Conservation (phyloP, 2,888 invertebrate species). For the Hyposoter dolosus region DNA sequence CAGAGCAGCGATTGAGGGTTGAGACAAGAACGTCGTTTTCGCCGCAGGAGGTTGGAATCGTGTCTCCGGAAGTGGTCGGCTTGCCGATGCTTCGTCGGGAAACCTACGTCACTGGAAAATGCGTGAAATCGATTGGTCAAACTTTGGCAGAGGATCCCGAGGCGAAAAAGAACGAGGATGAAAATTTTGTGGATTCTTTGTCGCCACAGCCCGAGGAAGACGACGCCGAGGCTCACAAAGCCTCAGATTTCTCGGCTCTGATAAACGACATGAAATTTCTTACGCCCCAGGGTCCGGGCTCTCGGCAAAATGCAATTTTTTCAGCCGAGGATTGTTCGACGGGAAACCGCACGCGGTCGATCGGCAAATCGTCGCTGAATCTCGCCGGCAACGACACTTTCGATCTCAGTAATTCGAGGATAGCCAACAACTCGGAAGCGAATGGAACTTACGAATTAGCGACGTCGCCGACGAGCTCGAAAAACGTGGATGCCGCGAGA, state of each 20-base stretch:
- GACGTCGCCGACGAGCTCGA: slow-evolving; percentile 66
- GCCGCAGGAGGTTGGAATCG: slow-evolving; percentile 37
- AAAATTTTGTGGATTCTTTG: slow-evolving; percentile 74
- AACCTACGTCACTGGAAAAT: slow-evolving; percentile 73
- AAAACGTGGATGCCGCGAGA: slow-evolving; percentile 58
- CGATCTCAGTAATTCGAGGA: slow-evolving; percentile 51
- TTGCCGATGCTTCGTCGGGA: slow-evolving; percentile 72
- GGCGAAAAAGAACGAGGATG: slow-evolving; percentile 45
- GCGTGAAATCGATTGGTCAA: slow-evolving; percentile 27
- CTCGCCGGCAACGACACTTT: slow-evolving; percentile 44
- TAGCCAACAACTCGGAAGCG: slow-evolving; percentile 50
- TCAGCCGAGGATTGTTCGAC: slow-evolving; percentile 74
- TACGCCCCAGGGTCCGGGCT: slow-evolving; percentile 69
- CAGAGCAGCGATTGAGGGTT: background rate
- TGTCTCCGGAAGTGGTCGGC: slow-evolving; percentile 53
- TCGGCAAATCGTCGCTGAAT: slow-evolving; percentile 7
- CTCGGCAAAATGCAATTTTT: slow-evolving; percentile 56
- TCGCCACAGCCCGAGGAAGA: slow-evolving; percentile 64
- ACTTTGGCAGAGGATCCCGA: background rate
- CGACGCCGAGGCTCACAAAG: background rate
- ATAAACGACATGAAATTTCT: slow-evolving; percentile 77
- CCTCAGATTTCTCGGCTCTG: slow-evolving; percentile 76
- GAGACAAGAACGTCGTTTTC: slow-evolving; percentile 47
- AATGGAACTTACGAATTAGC: slow-evolving; percentile 72
- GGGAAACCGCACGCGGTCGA: slow-evolving; percentile 39